phyloP scores from a whole-genome alignment of 1,140 invertebrate genomes.

The Adelges cooleyi region DNA sequence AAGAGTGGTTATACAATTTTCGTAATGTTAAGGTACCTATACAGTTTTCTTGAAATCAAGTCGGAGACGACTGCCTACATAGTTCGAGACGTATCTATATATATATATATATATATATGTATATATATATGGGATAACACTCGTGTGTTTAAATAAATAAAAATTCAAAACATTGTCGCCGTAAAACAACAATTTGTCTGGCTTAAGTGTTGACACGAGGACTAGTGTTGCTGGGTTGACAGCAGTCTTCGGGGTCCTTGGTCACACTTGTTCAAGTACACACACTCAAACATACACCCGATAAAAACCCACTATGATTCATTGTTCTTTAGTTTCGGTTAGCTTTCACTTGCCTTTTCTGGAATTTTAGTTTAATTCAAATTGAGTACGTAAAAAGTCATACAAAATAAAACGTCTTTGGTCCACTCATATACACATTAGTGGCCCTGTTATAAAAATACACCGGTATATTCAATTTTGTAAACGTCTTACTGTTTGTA shows the following conservation, averaged over 20 bases:
- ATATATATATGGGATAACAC: neutral
- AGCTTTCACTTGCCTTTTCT: slow-evolving; percentile 9
- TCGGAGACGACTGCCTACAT: neutral
- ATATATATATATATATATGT: too few relatives aligned
- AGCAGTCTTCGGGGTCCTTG: slow-evolving; percentile 5
- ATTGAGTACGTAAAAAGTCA: neutral
- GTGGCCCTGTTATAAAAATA: neutral
- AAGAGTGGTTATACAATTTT: too few relatives aligned
- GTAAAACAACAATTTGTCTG: slow-evolving; percentile 22
- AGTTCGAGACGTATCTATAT: neutral
- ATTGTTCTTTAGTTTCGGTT: slow-evolving; percentile 5
- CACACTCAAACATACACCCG: too few relatives aligned
- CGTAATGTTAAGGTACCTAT: too few relatives aligned
- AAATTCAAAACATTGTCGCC: neutral
- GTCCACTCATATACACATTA: neutral
- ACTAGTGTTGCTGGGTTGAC: slow-evolving; percentile 10
- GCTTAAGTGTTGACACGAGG: slow-evolving; percentile 23
- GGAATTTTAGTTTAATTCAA: neutral
- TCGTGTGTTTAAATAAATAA: slow-evolving; percentile 5
- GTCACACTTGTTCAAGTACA: slow-evolving; percentile 7
- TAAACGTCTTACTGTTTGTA: neutral
- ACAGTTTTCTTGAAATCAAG: neutral
- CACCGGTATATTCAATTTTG: slow-evolving; percentile 1
- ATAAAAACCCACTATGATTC: slow-evolving; percentile 10
- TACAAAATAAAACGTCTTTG: neutral